A percentile compares a stretch with the other conserved stretches of the same genome.
Evolutionary conservation across 2,113 vertebrate genomes (phyloP).

Genomic region (Galemys pyrenaicus): DNA sequence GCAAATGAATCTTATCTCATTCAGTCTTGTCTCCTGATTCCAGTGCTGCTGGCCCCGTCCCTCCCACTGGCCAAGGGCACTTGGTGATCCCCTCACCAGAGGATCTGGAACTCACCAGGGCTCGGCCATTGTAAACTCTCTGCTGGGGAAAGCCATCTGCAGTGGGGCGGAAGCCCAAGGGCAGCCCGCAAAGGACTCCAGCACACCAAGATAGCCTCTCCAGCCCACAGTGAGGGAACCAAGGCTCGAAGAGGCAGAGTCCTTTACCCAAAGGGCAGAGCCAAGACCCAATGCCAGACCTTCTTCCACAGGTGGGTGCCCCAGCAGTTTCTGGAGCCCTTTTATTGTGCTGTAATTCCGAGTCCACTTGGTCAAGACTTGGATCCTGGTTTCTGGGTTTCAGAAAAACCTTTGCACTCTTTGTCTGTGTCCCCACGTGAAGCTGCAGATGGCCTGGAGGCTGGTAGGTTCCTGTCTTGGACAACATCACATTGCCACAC

Average conservation of each 20-base stretch:
- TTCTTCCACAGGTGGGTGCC: too few species aligned
- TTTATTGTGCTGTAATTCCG: accelerated
- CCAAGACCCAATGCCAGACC: neutral
- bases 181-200: neutral
- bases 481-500: neutral
- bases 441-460: accelerated
- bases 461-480: neutral
- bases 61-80: neutral
- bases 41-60: neutral
- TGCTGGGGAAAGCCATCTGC: too few species aligned
- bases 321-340: neutral
- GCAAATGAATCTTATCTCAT: neutral
- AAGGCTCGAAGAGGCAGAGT: neutral
- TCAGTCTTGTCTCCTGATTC: neutral
- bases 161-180: neutral
- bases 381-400: neutral
- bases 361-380: neutral
- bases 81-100: neutral
- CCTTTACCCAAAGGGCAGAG: neutral
- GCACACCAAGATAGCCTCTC: neutral
- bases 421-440: neutral
- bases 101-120: too few species aligned
- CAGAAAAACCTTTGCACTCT: neutral
- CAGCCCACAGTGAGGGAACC: neutral
- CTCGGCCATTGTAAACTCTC: neutral